Evolutionary conservation across 2,797 vertebrate species (phyloP).

Genomic region (Euphonia xanthogaster): DNA sequence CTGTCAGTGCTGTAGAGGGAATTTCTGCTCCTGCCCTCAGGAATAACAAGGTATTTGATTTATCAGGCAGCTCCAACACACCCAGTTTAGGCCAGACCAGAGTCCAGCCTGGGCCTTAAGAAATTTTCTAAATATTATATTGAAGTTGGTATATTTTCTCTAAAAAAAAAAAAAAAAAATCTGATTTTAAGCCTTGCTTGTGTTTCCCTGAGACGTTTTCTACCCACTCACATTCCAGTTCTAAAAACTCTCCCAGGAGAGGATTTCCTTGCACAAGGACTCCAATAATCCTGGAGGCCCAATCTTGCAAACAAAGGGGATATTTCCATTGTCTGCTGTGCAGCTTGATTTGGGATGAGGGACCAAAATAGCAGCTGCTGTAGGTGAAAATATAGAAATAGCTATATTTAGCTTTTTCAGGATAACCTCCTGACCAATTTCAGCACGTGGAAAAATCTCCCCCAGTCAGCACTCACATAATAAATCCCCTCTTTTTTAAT

Average conservation of each 20-base stretch:
- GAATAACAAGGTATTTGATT: not conserved
- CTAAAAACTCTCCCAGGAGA: not conserved
- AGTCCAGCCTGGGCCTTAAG: not conserved
- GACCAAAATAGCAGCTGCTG: not conserved
- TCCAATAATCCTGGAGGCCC: not conserved
- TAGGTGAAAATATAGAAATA: not conserved
- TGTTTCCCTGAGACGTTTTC: not conserved
- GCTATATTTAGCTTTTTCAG: constrained; percentile 26
- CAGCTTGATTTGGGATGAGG: not conserved
- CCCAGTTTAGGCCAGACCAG: not conserved
- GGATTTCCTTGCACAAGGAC: not conserved
- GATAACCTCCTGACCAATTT: constrained; percentile 7
- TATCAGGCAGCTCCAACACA: not conserved
- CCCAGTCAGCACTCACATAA: not conserved
- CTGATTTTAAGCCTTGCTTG: not conserved
- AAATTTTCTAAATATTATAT: not conserved
- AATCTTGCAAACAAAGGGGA: not conserved
- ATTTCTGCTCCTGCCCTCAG: not conserved
- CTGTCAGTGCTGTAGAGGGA: not conserved
- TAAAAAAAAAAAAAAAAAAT: not conserved
- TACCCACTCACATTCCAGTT: not conserved
- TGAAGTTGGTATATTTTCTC: not conserved
- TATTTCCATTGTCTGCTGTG: not conserved
- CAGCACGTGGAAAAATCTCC: constrained; percentile 33
- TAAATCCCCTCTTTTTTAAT: constrained; percentile 57